Conservation (phyloP, 2,888 invertebrate genomes). For the Drosophila pullipes region DNA sequence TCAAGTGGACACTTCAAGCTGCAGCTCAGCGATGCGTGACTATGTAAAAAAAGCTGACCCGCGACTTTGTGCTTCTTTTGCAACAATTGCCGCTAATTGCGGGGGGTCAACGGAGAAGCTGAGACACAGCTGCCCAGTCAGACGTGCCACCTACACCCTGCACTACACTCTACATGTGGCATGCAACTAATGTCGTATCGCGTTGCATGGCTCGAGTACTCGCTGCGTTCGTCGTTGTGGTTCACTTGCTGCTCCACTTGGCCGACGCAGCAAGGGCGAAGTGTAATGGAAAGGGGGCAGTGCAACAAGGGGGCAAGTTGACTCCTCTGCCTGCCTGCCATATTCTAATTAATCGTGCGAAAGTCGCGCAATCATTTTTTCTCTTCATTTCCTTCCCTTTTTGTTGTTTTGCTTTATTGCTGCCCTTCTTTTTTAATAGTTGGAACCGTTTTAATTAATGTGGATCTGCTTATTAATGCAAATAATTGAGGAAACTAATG, state of each 20-base stretch:
- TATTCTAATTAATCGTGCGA: slow-evolving; percentile 70
- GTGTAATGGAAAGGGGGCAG: not conserved
- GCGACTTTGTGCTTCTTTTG: slow-evolving; percentile 43
- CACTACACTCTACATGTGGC: not conserved
- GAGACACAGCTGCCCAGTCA: slow-evolving; percentile 16
- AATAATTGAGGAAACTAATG: slow-evolving; percentile 35
- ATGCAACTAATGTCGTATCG: slow-evolving; percentile 42
- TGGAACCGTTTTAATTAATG: slow-evolving; percentile 66
- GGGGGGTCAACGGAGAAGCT: slow-evolving; percentile 20
- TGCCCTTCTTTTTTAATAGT: slow-evolving; percentile 12
- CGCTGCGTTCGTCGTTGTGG: slow-evolving; percentile 56
- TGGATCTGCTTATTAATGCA: slow-evolving; percentile 42
- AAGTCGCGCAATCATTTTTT: slow-evolving; percentile 44
- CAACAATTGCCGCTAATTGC: slow-evolving; percentile 75
- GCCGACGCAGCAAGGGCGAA: not conserved
- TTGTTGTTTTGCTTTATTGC: not conserved
- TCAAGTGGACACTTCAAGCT: slow-evolving; percentile 5
- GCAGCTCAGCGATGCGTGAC: slow-evolving; percentile 13
- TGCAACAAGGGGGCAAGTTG: not conserved
- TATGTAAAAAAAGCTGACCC: slow-evolving; percentile 11
- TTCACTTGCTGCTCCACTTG: slow-evolving; percentile 67
- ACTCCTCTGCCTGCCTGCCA: slow-evolving; percentile 5
- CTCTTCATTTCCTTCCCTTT: not conserved
- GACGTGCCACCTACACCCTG: not conserved
- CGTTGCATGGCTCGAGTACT: slow-evolving; percentile 53